phyloP scores from a whole-genome alignment of 2,888 invertebrate genomes.

The Bugulina stolonifera region DNA sequence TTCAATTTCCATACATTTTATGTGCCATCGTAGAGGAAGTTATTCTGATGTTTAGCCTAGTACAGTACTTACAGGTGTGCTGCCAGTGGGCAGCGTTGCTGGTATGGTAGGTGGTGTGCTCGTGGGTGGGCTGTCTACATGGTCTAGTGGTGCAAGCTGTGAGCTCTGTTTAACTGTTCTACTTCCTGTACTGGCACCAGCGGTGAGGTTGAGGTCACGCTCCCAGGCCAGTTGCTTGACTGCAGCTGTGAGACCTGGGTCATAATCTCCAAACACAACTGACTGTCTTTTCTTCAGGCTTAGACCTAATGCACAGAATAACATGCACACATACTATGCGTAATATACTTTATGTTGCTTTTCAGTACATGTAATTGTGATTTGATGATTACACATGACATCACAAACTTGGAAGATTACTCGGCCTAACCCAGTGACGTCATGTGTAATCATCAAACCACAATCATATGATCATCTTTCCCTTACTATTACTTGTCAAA shows the following conservation, averaged over 20 bases:
- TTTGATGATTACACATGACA: no score
- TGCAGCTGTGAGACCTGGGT: constrained; percentile 35
- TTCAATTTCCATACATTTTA: no score
- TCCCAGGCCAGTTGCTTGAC: constrained; percentile 66
- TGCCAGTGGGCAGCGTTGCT: neutral
- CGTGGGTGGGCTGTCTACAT: neutral
- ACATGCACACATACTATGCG: no score
- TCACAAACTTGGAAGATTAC: no score
- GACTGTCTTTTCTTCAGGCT: neutral
- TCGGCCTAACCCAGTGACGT: no score
- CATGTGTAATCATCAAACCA: no score
- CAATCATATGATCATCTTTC: no score
- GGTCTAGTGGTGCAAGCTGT: neutral
- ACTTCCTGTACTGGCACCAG: constrained; percentile 24
- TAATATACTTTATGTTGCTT: no score
- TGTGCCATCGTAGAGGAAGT: no score
- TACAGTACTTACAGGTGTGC: constrained; percentile 6
- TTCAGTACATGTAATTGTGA: no score
- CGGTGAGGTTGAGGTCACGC: constrained; percentile 61
- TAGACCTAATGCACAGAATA: neutral
- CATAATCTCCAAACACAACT: neutral
- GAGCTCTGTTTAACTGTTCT: neutral
- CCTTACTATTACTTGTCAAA: no score
- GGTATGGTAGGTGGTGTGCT: neutral
- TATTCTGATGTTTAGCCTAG: no score